Evolutionary conservation across 2,888 invertebrate species (phyloP), one percentile per base, ranked within the genome.

Genomic region (Ichneumon xanthorius): DNA sequence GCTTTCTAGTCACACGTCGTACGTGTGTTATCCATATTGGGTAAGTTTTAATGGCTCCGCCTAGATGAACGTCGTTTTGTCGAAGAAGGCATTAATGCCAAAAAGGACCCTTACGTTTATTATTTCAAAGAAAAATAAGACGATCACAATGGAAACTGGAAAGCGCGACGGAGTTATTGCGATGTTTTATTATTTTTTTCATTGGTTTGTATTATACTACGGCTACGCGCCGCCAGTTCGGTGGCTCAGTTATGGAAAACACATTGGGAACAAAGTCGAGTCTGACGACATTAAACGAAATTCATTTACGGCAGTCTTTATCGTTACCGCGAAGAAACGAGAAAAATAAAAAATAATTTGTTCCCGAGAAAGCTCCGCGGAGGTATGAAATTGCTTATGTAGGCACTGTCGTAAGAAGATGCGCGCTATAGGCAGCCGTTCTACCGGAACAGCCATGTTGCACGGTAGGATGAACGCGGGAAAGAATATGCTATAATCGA

Each of bases 1-100:
- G 92, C 92, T 92, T 92, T 92, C 92, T 92, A 92, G 75, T 84
- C 80, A 76, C 75, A 80, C 72, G 68, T 63, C 68, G 65, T 65
- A 63, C 58, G 30, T 67, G 63, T 63, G 4, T 63, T 73, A 67
- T 50, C 71, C 40, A 67, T 67, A 72, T 83, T 71, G 68, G 48
- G 68, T 40, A 72, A 78, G 55, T 80, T 68, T 61, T 80, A 75
- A 73, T 82, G 50, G 45, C 68, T 45, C 4, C 48, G 58, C 11
- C 40, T 22, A 9, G 19, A 67, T 16, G 3, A 48, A 48, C 45
- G 45, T 16, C 45, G 14, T 16, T 48, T 45, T 48, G 45, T 16
- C 45, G 16, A 48, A 48, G 45, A 48, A 48, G 45, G 45, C 45
- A 16, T 48, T 14, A 48, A 48, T 0, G 14, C 45, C 14, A 48